Percentiles rank a stretch among this genome's conserved stretches.
Conservation (phyloP, 2,888 invertebrate genomes). For the Lampropteryx suffumata region DNA sequence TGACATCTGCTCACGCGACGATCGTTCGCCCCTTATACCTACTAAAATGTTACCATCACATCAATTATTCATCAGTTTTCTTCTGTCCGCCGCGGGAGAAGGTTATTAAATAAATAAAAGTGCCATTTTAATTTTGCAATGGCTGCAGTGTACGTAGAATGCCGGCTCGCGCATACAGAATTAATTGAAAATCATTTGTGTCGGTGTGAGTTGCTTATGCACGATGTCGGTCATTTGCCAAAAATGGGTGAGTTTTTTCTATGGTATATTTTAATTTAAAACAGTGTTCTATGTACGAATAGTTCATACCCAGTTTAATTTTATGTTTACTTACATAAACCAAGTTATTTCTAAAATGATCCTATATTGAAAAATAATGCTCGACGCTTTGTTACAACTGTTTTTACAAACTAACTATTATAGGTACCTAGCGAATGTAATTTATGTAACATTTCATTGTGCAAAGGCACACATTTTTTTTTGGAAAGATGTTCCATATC, state of each 20-base stretch:
- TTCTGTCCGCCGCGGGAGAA: constrained; percentile 3
- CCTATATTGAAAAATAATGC: no score
- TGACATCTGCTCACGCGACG: constrained; percentile 21
- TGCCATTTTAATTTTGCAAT: constrained; percentile 1
- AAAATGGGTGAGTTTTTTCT: constrained; percentile 16
- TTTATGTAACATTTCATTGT: no score
- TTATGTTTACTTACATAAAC: no score
- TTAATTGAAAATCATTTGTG: constrained; percentile 23
- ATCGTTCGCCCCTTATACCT: neutral
- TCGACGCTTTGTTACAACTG: no score
- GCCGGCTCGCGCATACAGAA: constrained; percentile 23
- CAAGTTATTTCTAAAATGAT: no score
- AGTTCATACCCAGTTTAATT: no score
- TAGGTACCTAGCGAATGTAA: no score
- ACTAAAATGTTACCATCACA: neutral
- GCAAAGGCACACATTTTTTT: no score
- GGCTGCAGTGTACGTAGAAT: constrained; percentile 26
- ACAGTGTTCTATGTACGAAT: no score
- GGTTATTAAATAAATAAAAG: neutral
- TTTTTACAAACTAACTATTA: no score
- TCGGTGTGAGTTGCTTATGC: constrained; percentile 26
- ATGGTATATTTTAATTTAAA: neutral
- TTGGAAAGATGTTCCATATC: no score
- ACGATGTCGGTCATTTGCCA: constrained; percentile 14
- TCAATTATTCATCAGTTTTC: constrained; percentile 4